Conservation (phyloP, 2,888 invertebrate genomes). For the Argyra leucocephala region DNA sequence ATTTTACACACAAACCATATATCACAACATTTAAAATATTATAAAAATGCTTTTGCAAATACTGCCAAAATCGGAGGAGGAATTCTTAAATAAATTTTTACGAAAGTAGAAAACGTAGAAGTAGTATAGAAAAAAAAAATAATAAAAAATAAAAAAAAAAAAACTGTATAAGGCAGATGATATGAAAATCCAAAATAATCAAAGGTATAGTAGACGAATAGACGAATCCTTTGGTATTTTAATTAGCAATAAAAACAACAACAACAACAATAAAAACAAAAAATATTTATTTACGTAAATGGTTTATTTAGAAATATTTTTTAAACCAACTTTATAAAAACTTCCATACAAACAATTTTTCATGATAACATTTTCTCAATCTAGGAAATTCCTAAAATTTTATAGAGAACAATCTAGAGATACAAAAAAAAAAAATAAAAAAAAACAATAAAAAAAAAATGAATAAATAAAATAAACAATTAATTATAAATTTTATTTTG, state of each 20-base stretch:
- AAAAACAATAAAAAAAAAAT: no score
- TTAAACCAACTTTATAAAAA: not conserved
- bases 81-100: not conserved
- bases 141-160: not conserved
- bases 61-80: not conserved
- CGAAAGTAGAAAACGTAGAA: no score
- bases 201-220: no score
- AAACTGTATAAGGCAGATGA: no score
- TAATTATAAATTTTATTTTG: not conserved
- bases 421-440: not conserved
- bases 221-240: not conserved
- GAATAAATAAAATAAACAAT: not conserved
- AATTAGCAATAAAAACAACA: not conserved
- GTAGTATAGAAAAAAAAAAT: no score
- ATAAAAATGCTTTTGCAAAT: no score
- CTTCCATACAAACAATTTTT: not conserved
- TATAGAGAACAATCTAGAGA: not conserved
- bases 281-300: not conserved
- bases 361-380: not conserved
- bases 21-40: no score
- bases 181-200: no score
- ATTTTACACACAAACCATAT: no score
- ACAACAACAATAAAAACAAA: not conserved
- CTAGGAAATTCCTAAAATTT: not conserved
- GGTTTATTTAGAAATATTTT: not conserved